Evolutionary conservation across 1,140 invertebrate genomes (phyloP), one percentile per base, ranked within the genome.

Genomic region (Macrobrachium rosenbergii): DNA sequence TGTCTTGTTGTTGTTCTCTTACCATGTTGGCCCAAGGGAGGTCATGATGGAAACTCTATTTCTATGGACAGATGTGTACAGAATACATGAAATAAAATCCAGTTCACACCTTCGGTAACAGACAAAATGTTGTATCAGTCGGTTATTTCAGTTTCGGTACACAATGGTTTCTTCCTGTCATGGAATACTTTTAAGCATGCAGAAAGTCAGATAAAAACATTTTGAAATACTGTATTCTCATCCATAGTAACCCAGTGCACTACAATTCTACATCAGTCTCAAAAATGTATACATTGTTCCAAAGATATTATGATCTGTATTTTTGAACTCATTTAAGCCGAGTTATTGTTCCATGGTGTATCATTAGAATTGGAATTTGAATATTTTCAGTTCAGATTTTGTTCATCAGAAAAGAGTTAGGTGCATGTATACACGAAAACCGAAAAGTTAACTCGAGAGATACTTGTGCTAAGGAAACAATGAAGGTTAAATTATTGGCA

Each of bases 121-220:
- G 64, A 67, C 64, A 21, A 67, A 19, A 67, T 37, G n/a, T 67
- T 37, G n/a, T 67, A 67, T 19, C n/a, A 23, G 64, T 67, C n/a
- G 23, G 23, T 67, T 19, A 23, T 67, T 67, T 67, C 64, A 10
- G 64, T 67, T 67, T 23, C 23, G 64, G 23, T 19, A 23, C 64
- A 21, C 64, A 67, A 67, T 67, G 64, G 23, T 67, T 67, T 67
- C 64, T 67, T 67, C 64, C 64, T 23, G n/a, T 67, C 64, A 67
- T 23, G 64, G n/a, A 67, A 14, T 19, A 67, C 23, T 19, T 43
- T 60, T 45, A 72, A 19, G 16, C 59, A 58, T n/a, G 21, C 60
- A 45, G n/a, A 69, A 67, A 37, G 72, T 69, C 58, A 78, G 45
- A 86, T 58, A 79, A 72, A 63, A 79, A 59, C 75, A 72, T 64